These are phyloP conservation scores for Metridium senile DNA, from an alignment of 92 coral and sea anemone genomes.

Conservation along the genomic window DNA sequence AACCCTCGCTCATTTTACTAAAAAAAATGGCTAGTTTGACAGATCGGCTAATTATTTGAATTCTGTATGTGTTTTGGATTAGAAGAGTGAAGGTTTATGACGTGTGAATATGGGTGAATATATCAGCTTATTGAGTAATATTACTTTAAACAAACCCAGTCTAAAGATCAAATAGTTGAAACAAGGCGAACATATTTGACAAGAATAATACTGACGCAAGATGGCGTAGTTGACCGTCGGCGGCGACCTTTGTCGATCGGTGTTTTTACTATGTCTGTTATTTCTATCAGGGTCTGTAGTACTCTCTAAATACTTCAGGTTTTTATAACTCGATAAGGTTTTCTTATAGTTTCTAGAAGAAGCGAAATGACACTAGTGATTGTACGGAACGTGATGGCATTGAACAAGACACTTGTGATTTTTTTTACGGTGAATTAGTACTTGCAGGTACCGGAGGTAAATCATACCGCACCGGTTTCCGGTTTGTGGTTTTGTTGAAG, in stretches of 20 bases:
- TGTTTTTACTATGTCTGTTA: slow-evolving; percentile 19
- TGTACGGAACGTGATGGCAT: not conserved
- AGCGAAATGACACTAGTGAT: not conserved
- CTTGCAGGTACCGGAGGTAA: slow-evolving; percentile 26
- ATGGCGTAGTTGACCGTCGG: slow-evolving; percentile 18
- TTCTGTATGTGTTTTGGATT: slow-evolving; percentile 4
- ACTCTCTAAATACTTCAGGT: too few relatives aligned
- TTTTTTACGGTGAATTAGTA: not conserved
- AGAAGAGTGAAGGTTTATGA: not conserved
- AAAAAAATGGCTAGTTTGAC: not conserved
- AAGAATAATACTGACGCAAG: slow-evolving; percentile 14
- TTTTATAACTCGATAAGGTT: too few relatives aligned
- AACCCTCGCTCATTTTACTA: not conserved
- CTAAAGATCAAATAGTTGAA: slow-evolving; percentile 6
- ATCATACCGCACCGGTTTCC: slow-evolving; percentile 13
- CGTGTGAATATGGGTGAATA: not conserved
- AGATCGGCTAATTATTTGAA: not conserved
- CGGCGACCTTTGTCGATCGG: slow-evolving; percentile 9
- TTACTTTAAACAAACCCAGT: not conserved
- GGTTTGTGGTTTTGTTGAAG: slow-evolving; percentile 8
- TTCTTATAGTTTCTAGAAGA: not conserved
- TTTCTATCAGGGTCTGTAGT: not conserved
- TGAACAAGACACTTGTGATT: not conserved
- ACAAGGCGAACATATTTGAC: not conserved
- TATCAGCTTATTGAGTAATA: not conserved